Percentiles rank a stretch among this genome's conserved stretches.
These are phyloP conservation scores for Cyphomyrmex costatus DNA, from an alignment of 1,140 invertebrate species.

Conservation along the genomic window DNA sequence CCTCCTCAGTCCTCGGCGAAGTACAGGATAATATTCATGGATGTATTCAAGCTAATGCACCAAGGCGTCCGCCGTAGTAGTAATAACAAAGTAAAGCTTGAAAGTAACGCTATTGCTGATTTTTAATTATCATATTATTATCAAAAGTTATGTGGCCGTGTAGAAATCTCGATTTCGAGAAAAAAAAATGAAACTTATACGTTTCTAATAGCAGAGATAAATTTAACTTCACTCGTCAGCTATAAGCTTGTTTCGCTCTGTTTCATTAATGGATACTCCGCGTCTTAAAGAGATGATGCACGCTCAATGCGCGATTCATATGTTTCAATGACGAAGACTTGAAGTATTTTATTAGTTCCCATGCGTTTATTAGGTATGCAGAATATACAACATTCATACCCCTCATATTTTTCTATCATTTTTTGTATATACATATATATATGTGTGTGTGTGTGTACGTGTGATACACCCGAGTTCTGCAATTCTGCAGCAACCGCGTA, in stretches of 20 bases:
- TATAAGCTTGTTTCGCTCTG: constrained; percentile 7
- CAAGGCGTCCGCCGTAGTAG: constrained; percentile 80
- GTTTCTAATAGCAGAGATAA: not conserved
- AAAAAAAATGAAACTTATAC: not conserved
- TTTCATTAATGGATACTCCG: not conserved
- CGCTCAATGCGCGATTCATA: not conserved
- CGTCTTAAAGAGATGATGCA: constrained; percentile 15
- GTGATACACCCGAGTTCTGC: not conserved
- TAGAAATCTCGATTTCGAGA: not conserved
- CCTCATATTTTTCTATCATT: not conserved
- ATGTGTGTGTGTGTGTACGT: too few species aligned
- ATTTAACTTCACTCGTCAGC: not conserved
- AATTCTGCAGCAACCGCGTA: constrained; percentile 39
- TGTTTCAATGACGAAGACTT: constrained; percentile 2
- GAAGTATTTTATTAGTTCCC: constrained; percentile 17
- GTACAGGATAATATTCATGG: constrained; percentile 85
- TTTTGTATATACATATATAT: not conserved
- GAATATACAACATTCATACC: not conserved
- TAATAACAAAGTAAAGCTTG: constrained; percentile 79
- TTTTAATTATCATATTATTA: constrained; percentile 46
- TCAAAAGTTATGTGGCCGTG: not conserved
- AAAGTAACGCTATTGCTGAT: constrained; percentile 54
- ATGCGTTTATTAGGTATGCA: not conserved
- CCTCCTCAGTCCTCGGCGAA: constrained; percentile 76
- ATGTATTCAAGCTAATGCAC: constrained; percentile 85